phyloP scores from a whole-genome alignment of 1,140 invertebrate genomes.

The Anagrus nilaparvatae region DNA sequence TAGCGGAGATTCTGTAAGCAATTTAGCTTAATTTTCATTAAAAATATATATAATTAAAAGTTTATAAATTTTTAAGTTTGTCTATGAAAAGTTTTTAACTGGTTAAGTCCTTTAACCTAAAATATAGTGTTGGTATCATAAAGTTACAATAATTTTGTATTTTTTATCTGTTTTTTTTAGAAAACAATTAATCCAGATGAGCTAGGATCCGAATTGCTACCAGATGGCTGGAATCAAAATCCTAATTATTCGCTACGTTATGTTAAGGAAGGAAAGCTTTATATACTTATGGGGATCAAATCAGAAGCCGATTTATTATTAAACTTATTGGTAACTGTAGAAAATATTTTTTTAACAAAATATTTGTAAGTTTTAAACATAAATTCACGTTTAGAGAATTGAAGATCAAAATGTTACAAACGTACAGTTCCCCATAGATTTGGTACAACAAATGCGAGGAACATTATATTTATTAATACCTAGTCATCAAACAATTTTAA shows the following conservation, averaged over 20 bases:
- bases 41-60: not conserved
- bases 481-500: constrained; percentile 32
- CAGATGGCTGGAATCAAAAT: constrained; percentile 56
- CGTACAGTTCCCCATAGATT: constrained; percentile 34
- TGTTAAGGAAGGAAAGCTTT: constrained; percentile 51
- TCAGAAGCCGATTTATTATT: constrained; percentile 53
- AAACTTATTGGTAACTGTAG: constrained; percentile 51
- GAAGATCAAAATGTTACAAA: constrained; percentile 36
- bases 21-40: constrained; percentile 5
- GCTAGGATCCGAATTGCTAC: constrained; percentile 54
- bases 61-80: constrained; percentile 14
- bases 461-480: constrained; percentile 38
- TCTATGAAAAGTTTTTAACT: not conserved
- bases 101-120: not conserved
- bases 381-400: constrained; percentile 32
- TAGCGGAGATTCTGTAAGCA: constrained; percentile 54
- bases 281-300: constrained; percentile 53
- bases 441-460: constrained; percentile 36
- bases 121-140: not conserved
- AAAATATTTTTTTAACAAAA: constrained; percentile 6
- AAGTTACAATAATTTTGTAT: not conserved
- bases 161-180: constrained; percentile 33
- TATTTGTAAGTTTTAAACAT: too few species aligned
- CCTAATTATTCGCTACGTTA: constrained; percentile 55
- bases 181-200: constrained; percentile 51